Base-by-base conservation (phyloP, 2,888 invertebrate species). In the Chrysolina americana region DNA sequence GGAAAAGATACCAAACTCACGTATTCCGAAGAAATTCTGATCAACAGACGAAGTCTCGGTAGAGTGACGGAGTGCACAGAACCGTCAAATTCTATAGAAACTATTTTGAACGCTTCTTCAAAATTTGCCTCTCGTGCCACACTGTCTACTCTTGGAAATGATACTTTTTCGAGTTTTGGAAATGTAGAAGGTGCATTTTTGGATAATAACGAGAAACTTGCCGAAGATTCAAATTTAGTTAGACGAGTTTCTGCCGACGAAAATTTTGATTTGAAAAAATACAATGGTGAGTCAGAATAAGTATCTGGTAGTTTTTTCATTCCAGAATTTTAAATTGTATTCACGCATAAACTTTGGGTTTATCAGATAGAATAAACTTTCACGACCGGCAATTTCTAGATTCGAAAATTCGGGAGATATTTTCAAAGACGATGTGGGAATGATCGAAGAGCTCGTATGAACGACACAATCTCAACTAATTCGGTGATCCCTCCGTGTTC, bases 31-130 rank as follows among this genome's bases (percentile, higher is more conserved):
- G 65, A 56, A 48, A 62, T 71, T 4, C 21, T 75, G 9, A 17
- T 65, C 50, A 75, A 69, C 44, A 75, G 65, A 15, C 71, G 70
- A 53, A 77, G 76, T 73, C 65, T 76, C 65, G 79, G 79, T 3
- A 74, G 81, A 47, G 79, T 82, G 13, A 80, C 81, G 4, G 82
- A 82, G 74, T 78, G 80, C 36, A 81, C 81, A 0, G 82, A 82
- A 70, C 77, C 82, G 15, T 53, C 74, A 13, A 71, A 75, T 44
- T 78, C 76, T 0, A 59, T 59, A 15, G 59, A 59, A 59, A 59
- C 59, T 19, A 59, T 59, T 36, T 59, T 59, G 59, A 59, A 36
- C 13, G n/a, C 59, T 59, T 59, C 59, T 6, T 28, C 59, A 15
- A 41, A 17, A 3, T 65, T 56, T 28, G 36, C 44, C 17, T 69